phyloP scores from a whole-genome alignment of 2,888 invertebrate species.

The Prosopocoilus inquinatus region DNA sequence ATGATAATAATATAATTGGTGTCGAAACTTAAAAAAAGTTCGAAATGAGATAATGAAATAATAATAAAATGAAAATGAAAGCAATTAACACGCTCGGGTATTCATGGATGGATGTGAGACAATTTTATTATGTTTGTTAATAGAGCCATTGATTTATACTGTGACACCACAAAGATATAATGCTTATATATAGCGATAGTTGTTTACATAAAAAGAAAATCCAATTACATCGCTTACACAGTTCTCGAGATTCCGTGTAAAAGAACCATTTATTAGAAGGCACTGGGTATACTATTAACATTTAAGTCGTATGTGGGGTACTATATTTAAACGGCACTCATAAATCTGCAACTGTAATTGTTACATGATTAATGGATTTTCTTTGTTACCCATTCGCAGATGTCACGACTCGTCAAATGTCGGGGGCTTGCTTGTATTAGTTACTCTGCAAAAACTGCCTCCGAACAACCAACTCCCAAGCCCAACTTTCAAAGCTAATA shows the following conservation, averaged over 20 bases:
- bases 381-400: slow-evolving; percentile 14
- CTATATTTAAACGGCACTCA: slow-evolving; percentile 5
- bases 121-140: slow-evolving; percentile 6
- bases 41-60: neutral
- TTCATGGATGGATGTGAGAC: slow-evolving; percentile 10
- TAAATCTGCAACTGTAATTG: slow-evolving; percentile 10
- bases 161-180: neutral
- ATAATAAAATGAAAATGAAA: too few species aligned
- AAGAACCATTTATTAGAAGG: slow-evolving; percentile 11
- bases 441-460: slow-evolving; percentile 16
- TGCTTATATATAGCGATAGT: neutral
- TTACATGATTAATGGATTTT: slow-evolving; percentile 10
- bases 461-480: slow-evolving; percentile 4
- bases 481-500: neutral
- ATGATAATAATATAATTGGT: neutral
- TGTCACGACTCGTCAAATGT: slow-evolving; percentile 17
- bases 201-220: slow-evolving; percentile 10
- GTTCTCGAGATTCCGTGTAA: slow-evolving; percentile 9
- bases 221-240: slow-evolving; percentile 10
- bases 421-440: slow-evolving; percentile 17
- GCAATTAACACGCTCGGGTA: slow-evolving; percentile 5
- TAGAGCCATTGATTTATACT: slow-evolving; percentile 1
- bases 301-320: slow-evolving; percentile 9
- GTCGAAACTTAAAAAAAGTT: neutral
- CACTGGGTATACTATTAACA: slow-evolving; percentile 8